Conservation (phyloP, 1,140 invertebrate genomes). For the Lerema accius region DNA sequence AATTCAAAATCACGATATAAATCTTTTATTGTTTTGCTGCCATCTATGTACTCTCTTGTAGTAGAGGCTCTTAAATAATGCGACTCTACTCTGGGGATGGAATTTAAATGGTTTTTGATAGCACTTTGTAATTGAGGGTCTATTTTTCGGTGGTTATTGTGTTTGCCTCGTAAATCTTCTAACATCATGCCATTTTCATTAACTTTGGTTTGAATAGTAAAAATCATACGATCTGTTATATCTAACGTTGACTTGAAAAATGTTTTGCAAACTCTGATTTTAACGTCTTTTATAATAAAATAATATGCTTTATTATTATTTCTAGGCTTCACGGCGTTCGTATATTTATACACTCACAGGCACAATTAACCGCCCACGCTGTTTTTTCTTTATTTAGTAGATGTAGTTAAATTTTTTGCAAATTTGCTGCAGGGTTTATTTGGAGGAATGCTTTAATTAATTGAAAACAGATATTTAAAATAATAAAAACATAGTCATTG, state of each 20-base stretch:
- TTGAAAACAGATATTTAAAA: no score
- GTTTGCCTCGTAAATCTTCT: slow-evolving; percentile 28
- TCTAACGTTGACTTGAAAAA: slow-evolving; percentile 39
- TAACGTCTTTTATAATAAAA: slow-evolving; percentile 25
- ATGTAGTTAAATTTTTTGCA: no score
- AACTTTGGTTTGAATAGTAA: slow-evolving; percentile 34
- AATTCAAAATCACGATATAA: slow-evolving; percentile 43
- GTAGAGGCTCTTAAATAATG: slow-evolving; percentile 43
- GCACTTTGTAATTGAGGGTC: no score
- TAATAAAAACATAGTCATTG: no score
- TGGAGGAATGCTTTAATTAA: no score
- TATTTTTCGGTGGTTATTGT: slow-evolving; percentile 27
- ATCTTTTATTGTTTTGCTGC: slow-evolving; percentile 45
- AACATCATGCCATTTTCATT: slow-evolving; percentile 16
- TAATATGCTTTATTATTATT: slow-evolving; percentile 28
- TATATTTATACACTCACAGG: no score
- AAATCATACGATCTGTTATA: slow-evolving; percentile 34
- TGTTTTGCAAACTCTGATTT: slow-evolving; percentile 40
- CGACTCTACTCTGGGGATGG: slow-evolving; percentile 41
- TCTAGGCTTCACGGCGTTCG: slow-evolving; percentile 30
- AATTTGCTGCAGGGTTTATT: no score
- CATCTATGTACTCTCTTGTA: slow-evolving; percentile 47
- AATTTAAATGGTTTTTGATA: slow-evolving; percentile 39
- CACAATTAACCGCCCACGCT: no score
- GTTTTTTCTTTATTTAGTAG: no score